Percentiles rank a stretch among this genome's conserved stretches.
phyloP scores from a whole-genome alignment of 2,888 invertebrate genomes.

The Pseudeuparius sepicola region DNA sequence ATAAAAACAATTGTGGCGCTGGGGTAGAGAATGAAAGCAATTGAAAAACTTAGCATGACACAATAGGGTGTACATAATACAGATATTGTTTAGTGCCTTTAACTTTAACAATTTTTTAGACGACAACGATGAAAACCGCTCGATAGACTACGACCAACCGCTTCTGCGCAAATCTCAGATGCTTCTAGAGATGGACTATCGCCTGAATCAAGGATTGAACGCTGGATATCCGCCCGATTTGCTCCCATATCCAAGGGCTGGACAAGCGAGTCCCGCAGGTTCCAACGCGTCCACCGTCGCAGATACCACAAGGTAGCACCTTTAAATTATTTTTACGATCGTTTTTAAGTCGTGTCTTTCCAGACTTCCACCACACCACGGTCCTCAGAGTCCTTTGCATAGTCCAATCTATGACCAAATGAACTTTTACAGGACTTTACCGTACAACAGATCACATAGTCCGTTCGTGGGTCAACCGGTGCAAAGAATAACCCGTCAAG shows the following conservation, averaged over 20 bases:
- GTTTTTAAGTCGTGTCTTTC: too few relatives aligned
- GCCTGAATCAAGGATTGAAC: constrained; percentile 44
- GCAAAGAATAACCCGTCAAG: constrained; percentile 41
- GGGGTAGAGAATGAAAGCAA: too few relatives aligned
- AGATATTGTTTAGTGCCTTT: too few relatives aligned
- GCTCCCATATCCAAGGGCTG: constrained; percentile 57
- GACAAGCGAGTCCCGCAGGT: constrained; percentile 60
- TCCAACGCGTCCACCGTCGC: constrained; percentile 74
- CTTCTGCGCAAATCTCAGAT: constrained; percentile 46
- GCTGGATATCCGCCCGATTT: constrained; percentile 68
- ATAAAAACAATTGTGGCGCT: too few relatives aligned
- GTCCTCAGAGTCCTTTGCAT: constrained; percentile 44
- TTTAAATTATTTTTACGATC: too few relatives aligned
- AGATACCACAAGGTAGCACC: constrained; percentile 2
- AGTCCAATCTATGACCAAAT: constrained; percentile 59
- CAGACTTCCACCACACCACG: constrained; percentile 26
- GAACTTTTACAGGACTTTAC: constrained; percentile 66
- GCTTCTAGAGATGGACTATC: constrained; percentile 44
- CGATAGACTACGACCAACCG: constrained; percentile 54
- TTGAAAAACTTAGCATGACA: too few relatives aligned
- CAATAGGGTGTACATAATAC: too few relatives aligned
- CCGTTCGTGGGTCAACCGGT: constrained; percentile 52
- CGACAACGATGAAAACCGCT: constrained; percentile 61
- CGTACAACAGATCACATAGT: constrained; percentile 69
- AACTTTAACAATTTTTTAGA: too few relatives aligned